Evolutionary conservation across 2,888 invertebrate genomes (phyloP).

Genomic region (Dorcus parallelipipedus): DNA sequence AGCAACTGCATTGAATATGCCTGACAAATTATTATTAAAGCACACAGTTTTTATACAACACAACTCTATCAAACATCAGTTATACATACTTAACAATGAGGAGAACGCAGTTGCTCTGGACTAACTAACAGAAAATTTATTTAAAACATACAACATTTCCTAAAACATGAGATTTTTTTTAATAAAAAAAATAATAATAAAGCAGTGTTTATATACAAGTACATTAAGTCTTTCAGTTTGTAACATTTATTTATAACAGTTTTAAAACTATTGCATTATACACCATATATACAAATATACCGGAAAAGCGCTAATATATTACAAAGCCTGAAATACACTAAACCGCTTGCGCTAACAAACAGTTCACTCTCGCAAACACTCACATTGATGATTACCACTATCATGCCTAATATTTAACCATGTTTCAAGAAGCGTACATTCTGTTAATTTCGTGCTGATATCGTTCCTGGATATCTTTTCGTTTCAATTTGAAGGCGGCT

Average conservation of each 20-base stretch:
- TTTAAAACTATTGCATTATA: conserved; percentile 2
- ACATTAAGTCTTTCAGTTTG: too few species aligned
- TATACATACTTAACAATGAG: too few species aligned
- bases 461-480: conserved; percentile 91
- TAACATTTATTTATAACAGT: conserved; percentile 6
- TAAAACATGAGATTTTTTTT: too few species aligned
- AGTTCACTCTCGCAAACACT: conserved; percentile 1
- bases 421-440: conserved; percentile 88
- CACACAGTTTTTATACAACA: too few species aligned
- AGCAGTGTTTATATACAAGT: too few species aligned
- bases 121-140: too few species aligned
- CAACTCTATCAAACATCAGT: too few species aligned
- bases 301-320: conserved; percentile 13
- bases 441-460: conserved; percentile 90
- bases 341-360: neutral
- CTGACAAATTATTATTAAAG: too few species aligned
- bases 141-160: too few species aligned
- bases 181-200: too few species aligned
- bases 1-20: too few species aligned
- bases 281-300: conserved; percentile 11
- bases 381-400: conserved; percentile 5
- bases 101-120: too few species aligned
- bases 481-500: conserved; percentile 95
- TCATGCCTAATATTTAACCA: conserved; percentile 5
- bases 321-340: conserved; percentile 8